Conservation (phyloP, 2,113 vertebrate species). For the Myrmophylax atrothorax region DNA sequence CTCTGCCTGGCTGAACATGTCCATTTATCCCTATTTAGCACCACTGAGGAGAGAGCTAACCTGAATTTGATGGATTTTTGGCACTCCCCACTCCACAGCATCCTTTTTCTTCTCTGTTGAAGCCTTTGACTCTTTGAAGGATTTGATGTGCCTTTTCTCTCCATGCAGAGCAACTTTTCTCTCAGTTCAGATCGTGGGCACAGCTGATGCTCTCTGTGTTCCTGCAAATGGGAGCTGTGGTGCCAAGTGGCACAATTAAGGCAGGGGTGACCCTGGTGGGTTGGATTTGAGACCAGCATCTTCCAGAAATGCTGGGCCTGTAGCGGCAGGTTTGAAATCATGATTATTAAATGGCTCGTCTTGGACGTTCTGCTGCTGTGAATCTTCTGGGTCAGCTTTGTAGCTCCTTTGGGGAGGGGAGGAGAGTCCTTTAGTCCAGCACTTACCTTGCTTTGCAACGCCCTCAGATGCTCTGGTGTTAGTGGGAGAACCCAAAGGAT, state of each 20-base stretch:
- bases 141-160: background rate
- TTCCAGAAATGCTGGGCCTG: background rate
- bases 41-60: conserved; percentile 11
- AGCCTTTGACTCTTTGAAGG: background rate
- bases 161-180: background rate
- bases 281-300: background rate
- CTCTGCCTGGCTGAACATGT: conserved; percentile 35
- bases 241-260: background rate
- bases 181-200: background rate
- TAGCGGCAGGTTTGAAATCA: background rate
- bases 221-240: background rate
- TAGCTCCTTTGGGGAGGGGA: background rate
- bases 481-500: background rate
- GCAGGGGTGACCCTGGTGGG: background rate
- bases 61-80: background rate
- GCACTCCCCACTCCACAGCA: background rate
- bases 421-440: background rate
- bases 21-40: conserved; percentile 32
- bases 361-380: background rate
- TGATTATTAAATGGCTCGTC: background rate
- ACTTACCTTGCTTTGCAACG: background rate
- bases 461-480: background rate
- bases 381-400: background rate
- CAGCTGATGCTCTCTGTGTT: background rate
- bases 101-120: background rate